Evolutionary conservation across 2,888 invertebrate genomes (phyloP).

Genomic region (Resseliella maxima): DNA sequence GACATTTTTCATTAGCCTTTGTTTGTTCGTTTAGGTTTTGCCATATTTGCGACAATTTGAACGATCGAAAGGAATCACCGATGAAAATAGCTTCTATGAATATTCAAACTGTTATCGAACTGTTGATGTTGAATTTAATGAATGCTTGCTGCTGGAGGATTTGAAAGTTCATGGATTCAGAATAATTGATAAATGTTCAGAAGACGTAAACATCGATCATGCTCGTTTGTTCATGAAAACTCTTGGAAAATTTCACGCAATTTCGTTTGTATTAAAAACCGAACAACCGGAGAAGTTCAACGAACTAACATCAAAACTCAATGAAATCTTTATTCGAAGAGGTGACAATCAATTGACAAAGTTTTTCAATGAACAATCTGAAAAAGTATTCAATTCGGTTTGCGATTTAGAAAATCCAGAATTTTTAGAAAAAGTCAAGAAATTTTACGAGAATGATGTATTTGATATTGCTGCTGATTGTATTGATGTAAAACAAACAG

Average conservation of each 20-base stretch:
- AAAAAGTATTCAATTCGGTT: neutral
- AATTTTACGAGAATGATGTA: neutral
- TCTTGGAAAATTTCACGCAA: constrained; percentile 72
- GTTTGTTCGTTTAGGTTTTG: too few species aligned
- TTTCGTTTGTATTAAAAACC: constrained; percentile 72
- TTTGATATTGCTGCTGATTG: neutral
- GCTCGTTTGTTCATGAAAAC: constrained; percentile 68
- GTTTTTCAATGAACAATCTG: neutral
- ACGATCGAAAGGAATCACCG: constrained; percentile 57
- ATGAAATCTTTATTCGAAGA: constrained; percentile 4
- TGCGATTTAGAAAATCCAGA: constrained; percentile 30
- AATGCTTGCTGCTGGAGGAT: constrained; percentile 68
- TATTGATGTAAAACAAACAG: constrained; percentile 59
- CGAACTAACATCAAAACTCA: constrained; percentile 60
- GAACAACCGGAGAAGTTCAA: constrained; percentile 70
- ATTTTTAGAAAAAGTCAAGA: constrained; percentile 46
- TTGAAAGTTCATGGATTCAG: constrained; percentile 65
- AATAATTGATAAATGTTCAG: constrained; percentile 66
- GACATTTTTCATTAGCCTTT: too few species aligned
- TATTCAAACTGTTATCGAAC: constrained; percentile 55
- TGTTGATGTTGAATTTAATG: constrained; percentile 61
- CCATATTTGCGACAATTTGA: constrained; percentile 56
- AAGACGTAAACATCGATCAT: constrained; percentile 58
- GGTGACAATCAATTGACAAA: neutral
- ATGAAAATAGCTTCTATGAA: constrained; percentile 55